phyloP scores from a whole-genome alignment of 2,888 invertebrate genomes.

The Spodoptera littoralis region DNA sequence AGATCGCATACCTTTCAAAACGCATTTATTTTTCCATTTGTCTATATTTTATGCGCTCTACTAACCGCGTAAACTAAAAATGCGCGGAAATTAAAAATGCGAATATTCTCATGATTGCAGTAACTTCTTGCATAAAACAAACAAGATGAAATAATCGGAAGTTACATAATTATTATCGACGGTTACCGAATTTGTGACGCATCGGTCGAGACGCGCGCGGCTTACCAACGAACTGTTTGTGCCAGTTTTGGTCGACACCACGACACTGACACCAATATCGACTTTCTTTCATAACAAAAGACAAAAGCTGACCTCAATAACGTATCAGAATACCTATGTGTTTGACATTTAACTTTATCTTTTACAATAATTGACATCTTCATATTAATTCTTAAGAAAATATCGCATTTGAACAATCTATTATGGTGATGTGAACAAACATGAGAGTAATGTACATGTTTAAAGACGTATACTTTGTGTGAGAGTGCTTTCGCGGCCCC shows the following conservation, averaged over 20 bases:
- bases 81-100: slow-evolving; percentile 35
- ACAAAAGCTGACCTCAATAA: slow-evolving; percentile 74
- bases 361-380: no score
- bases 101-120: slow-evolving; percentile 54
- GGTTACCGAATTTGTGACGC: slow-evolving; percentile 80
- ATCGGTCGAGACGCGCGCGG: slow-evolving; percentile 71
- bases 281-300: slow-evolving; percentile 80
- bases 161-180: slow-evolving; percentile 76
- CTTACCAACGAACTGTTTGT: slow-evolving; percentile 72
- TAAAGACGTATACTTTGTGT: slow-evolving; percentile 58
- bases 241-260: slow-evolving; percentile 71
- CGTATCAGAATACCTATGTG: slow-evolving; percentile 31
- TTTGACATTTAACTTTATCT: background rate
- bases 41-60: slow-evolving; percentile 19
- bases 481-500: slow-evolving; percentile 82
- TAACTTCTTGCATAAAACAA: slow-evolving; percentile 72
- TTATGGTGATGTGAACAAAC: slow-evolving; percentile 12
- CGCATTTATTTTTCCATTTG: slow-evolving; percentile 23
- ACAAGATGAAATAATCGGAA: slow-evolving; percentile 70
- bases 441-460: slow-evolving; percentile 49
- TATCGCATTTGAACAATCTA: no score
- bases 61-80: slow-evolving; percentile 23
- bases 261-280: slow-evolving; percentile 83
- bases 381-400: no score
- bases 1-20: slow-evolving; percentile 20